Percentiles rank a stretch among this genome's conserved stretches.
phyloP scores from a whole-genome alignment of 37 sponge, comb jelly and placozoan genomes.

The Oopsacas minuta region DNA sequence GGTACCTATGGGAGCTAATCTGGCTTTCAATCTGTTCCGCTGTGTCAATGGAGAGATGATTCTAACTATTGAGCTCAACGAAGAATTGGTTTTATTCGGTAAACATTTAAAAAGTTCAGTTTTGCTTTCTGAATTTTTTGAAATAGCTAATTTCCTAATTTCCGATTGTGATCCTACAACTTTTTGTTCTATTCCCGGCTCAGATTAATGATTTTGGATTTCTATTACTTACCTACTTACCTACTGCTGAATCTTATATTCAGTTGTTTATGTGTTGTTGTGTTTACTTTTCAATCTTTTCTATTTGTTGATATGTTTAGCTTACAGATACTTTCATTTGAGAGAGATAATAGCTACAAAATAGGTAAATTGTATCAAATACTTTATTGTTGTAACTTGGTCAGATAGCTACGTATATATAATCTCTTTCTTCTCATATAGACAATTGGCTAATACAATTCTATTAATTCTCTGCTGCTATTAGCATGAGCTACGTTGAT shows the following conservation, averaged over 20 bases:
- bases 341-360: no score
- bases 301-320: no score
- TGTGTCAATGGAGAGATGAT: neutral
- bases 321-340: no score
- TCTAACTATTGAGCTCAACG: neutral
- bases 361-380: no score
- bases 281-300: no score
- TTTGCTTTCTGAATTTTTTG: neutral
- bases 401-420: no score
- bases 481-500: neutral
- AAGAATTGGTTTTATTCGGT: neutral
- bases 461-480: neutral
- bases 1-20: constrained; percentile 10
- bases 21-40: neutral
- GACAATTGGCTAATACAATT: neutral
- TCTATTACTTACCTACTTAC: no score
- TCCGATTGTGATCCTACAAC: neutral
- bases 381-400: no score
- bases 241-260: neutral
- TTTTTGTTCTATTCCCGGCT: neutral
- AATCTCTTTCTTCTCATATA: no score
- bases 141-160: neutral
- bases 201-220: neutral
- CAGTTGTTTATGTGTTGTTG: neutral
- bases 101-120: neutral